Percentiles rank a stretch among this genome's conserved stretches.
Evolutionary conservation across 2,797 vertebrate genomes (phyloP).

Genomic region (Atherinosoma microstoma): DNA sequence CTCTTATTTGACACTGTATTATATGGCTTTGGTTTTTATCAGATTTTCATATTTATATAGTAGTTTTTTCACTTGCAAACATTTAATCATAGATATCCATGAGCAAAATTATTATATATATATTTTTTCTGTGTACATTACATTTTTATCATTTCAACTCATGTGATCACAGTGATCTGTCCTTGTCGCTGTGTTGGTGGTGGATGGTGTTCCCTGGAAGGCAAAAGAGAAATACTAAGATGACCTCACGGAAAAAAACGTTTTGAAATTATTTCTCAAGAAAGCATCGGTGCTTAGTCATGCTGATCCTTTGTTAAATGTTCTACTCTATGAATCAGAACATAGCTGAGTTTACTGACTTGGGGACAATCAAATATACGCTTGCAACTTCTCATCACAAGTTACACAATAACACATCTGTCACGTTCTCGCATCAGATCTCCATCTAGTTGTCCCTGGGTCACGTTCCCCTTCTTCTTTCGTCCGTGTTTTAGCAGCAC

Average conservation of each 20-base stretch:
- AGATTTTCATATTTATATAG: constrained; percentile 10
- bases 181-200: neutral
- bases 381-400: constrained; percentile 10
- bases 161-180: constrained; percentile 25
- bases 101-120: constrained; percentile 25
- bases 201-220: constrained; percentile 23
- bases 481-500: neutral
- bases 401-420: constrained; percentile 22
- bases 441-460: constrained; percentile 19
- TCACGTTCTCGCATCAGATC: constrained; percentile 34
- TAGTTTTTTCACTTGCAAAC: constrained; percentile 14
- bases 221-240: constrained; percentile 12
- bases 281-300: neutral
- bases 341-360: constrained; percentile 11
- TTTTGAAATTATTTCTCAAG: neutral
- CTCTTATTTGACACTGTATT: neutral
- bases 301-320: constrained; percentile 7
- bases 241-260: neutral
- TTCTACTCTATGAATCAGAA: constrained; percentile 10
- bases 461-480: constrained; percentile 28
- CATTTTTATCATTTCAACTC: constrained; percentile 24
- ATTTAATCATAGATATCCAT: constrained; percentile 21
- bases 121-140: constrained; percentile 19
- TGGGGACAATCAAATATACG: constrained; percentile 6
- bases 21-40: constrained; percentile 6